Base-by-base conservation (phyloP, 64 coral and sea anemone species). In the Pocillopora verrucosa region DNA sequence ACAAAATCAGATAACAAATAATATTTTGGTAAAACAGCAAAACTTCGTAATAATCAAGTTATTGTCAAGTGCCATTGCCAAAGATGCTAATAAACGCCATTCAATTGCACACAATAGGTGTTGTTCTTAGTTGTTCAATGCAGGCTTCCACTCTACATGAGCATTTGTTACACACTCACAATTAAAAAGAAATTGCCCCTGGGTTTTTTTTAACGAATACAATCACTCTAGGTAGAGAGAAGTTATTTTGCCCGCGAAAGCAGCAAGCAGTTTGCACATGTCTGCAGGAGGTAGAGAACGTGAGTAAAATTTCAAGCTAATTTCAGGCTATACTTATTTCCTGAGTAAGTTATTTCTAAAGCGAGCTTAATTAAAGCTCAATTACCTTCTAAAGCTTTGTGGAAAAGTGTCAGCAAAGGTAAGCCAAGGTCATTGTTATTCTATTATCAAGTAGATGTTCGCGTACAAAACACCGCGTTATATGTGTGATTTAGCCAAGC, bases 81-180 rank as follows among this genome's bases (percentile, higher is more conserved):
- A 76, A 78, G 82, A 92, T 97, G 92, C 87, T 97, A 97, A 97
- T 97, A 86, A 97, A 88, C 34, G 82, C 67, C 65, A 82, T 93
- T 81, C 87, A 96, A 90, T 93, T 83, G 74, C 75, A 76, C 59
- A 97, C 95, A 97, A 97, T 97, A 94, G 34, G 34, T 97, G 95
- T 97, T 97, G 95, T 93, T 97, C 91, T 97, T 90, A 80, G 90
- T 60, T 91, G 84, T 95, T 91, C 72, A 88, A 89, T 88, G 88
- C 87, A 19, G 74, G 89, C 86, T 69, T 89, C 83, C 83, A 87
- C 75, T 82, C 89, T 95, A 88, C 92, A 79, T 95, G 92, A 84
- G 76, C 93, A 95, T 95, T 95, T 92, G 83, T 95, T 83, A 91
- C 89, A 88, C 89, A 80, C 86, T 92, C 79, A 77, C 83, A 95